phyloP scores from a whole-genome alignment of 2,797 vertebrate species.

The Tinamus major region DNA sequence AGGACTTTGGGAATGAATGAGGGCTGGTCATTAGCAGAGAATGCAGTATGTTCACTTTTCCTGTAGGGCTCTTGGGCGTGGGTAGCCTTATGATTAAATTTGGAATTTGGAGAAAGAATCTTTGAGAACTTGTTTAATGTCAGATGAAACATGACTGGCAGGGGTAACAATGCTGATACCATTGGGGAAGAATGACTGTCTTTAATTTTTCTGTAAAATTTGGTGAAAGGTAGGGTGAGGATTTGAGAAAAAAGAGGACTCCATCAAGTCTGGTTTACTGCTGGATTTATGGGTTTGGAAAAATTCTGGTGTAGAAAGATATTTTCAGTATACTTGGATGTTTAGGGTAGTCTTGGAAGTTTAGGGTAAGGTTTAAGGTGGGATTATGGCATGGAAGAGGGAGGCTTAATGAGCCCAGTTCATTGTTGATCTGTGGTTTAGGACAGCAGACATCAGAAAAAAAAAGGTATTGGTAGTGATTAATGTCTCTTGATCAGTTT shows the following conservation, averaged over 20 bases:
- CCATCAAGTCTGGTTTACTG: neutral
- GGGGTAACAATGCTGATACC: neutral
- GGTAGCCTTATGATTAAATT: neutral
- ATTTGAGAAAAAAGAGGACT: neutral
- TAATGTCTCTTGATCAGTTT: neutral
- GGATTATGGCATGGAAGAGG: neutral
- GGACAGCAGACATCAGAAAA: neutral
- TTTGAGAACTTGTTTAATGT: neutral
- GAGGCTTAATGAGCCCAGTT: neutral
- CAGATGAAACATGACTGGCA: neutral
- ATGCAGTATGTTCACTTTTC: neutral
- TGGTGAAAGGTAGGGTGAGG: neutral
- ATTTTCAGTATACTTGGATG: conserved; percentile 52
- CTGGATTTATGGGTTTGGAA: neutral
- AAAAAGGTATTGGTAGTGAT: neutral
- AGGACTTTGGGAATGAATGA: neutral
- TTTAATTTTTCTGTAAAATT: neutral
- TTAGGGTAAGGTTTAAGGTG: neutral
- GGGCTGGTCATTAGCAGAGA: neutral
- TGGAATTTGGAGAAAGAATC: neutral
- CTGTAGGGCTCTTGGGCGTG: neutral
- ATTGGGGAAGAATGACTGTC: neutral
- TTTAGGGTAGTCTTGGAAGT: neutral
- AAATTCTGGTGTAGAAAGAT: neutral
- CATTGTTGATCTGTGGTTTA: neutral